A percentile compares a stretch with the other conserved stretches of the same genome.
Conservation (phyloP, 1,140 invertebrate species). For the Aphis gossypii region DNA sequence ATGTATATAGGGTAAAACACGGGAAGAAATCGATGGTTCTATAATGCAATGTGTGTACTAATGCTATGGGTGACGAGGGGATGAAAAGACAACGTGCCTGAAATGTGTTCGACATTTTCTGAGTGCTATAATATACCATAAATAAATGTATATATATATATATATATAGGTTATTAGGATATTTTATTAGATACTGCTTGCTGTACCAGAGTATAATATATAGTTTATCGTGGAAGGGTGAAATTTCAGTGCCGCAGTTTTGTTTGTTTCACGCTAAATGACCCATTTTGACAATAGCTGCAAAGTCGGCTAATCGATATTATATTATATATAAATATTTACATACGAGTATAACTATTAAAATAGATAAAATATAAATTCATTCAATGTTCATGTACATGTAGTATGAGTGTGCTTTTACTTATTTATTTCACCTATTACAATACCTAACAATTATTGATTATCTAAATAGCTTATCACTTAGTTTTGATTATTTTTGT, state of each 20-base stretch:
- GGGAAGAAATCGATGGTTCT: background rate
- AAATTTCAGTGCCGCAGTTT: background rate
- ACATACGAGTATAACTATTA: background rate
- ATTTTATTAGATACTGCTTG: background rate
- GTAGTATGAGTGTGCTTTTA: background rate
- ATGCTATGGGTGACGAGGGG: background rate
- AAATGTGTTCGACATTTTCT: background rate
- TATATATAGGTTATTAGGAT: conserved; percentile 3
- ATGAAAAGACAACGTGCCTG: background rate
- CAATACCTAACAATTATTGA: background rate
- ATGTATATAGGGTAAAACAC: background rate
- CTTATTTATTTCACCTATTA: background rate
- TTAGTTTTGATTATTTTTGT: background rate
- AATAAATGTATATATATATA: background rate
- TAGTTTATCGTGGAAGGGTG: background rate
- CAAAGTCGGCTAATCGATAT: conserved; percentile 18
- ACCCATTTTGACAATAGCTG: background rate
- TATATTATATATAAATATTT: background rate
- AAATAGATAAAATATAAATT: background rate
- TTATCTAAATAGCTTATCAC: background rate
- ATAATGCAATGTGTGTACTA: background rate
- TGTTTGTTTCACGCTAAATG: conserved; percentile 5
- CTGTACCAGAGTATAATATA: background rate
- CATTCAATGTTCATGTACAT: no score
- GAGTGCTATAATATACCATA: background rate